A percentile compares a stretch with the other conserved stretches of the same genome.
phyloP scores from a whole-genome alignment of 2,797 vertebrate genomes.

The Thalassophryne amazonica region DNA sequence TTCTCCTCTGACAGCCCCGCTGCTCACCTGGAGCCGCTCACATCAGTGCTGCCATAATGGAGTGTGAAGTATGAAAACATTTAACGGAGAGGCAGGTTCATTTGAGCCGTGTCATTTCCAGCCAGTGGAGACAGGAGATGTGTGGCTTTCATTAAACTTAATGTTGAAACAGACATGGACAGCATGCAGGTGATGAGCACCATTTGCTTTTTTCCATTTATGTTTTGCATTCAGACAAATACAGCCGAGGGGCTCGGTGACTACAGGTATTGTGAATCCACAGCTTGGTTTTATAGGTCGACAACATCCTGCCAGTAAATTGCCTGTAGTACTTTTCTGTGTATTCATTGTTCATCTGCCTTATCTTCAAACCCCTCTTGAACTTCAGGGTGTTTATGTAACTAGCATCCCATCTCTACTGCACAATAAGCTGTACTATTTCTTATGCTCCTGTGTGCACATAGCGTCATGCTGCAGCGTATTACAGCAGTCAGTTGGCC shows the following conservation, averaged over 20 bases:
- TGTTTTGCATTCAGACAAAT: slow-evolving; percentile 60
- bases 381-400: slow-evolving; percentile 38
- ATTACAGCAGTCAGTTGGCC: slow-evolving; percentile 25
- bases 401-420: slow-evolving; percentile 12
- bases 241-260: slow-evolving; percentile 38
- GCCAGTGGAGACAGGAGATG: slow-evolving; percentile 68
- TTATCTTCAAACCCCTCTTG: slow-evolving; percentile 47
- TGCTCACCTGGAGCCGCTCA: slow-evolving; percentile 58
- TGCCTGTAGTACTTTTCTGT: slow-evolving; percentile 9
- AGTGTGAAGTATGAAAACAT: slow-evolving; percentile 78
- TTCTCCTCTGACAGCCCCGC: slow-evolving; percentile 44
- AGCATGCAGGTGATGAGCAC: slow-evolving; percentile 47
- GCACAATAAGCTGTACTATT: slow-evolving; percentile 38
- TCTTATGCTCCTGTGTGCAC: slow-evolving; percentile 17
- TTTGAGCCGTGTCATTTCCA: slow-evolving; percentile 75
- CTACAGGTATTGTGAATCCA: slow-evolving; percentile 39
- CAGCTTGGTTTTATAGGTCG: slow-evolving; percentile 38
- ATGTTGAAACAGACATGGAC: slow-evolving; percentile 69
- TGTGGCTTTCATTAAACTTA: slow-evolving; percentile 77
- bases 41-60: slow-evolving; percentile 73
- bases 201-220: slow-evolving; percentile 63
- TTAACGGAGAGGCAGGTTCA: slow-evolving; percentile 76
- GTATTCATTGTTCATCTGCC: slow-evolving; percentile 21
- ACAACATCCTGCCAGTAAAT: slow-evolving; percentile 40
- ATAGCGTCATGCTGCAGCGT: slow-evolving; percentile 24